Base-by-base conservation (phyloP, 2,797 vertebrate species). In the Botia almorhae region DNA sequence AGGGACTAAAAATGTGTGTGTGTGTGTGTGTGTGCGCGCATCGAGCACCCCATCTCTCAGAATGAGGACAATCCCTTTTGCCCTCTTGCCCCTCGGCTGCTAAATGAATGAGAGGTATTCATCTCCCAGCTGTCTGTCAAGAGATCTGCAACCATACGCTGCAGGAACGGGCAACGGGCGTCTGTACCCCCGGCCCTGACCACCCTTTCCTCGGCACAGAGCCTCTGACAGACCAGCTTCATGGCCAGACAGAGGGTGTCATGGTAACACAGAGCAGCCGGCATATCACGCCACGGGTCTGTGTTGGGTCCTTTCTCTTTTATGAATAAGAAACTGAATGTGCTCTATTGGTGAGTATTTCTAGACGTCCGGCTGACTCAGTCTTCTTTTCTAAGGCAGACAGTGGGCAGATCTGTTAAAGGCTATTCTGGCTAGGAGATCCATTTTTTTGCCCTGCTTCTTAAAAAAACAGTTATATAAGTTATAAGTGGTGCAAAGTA, bases 81-180 rank as follows among this genome's bases (percentile, higher is more conserved):
- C 88, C 89, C 85, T 29, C 82, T 53, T 84, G 90, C 87, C 87
- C 82, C 51, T 53, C 60, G 60, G 78, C 84, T 81, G 81, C 86
- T 84, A 84, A 77, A 87, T 92, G 90, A 92, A 92, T 90, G 91
- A 90, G 86, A 84, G 88, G 88, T 84, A 90, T 91, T 92, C 85
- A 91, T 88, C 77, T 68, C 84, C 84, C 89, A 91, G 88, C 89
- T 83, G 72, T 81, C 78, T 76, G 76, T 65, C 71, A 58, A 58
- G 7, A 84, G 82, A 73, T 79, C 23, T 61, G 71, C 8, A 16
- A 71, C 79, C 83, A 80, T 83, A 74, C 83, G 72, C 81, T 80
- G 69, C 63, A 69, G 78, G 78, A 78, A 76, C 64, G 81, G 68
- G 26, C 77, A 80, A 51, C 73, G 4, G 73, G 63, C 69, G 26